Base-by-base conservation (phyloP, 37 sponge, comb jelly and placozoan species). In the Eunapius fragilis region DNA sequence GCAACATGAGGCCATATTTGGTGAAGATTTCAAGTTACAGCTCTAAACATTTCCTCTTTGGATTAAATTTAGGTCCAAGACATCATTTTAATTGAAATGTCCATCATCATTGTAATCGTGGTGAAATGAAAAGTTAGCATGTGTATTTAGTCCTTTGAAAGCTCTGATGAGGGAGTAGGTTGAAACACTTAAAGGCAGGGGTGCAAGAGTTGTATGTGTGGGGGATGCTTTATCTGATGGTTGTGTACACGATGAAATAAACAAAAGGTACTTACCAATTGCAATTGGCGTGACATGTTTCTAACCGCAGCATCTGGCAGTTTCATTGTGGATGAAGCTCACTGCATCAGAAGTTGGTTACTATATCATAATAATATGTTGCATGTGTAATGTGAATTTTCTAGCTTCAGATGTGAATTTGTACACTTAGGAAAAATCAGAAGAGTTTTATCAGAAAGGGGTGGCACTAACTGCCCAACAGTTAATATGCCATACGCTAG, bases 281-380 rank as follows among this genome's bases (percentile, higher is more conserved):
- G 7, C 27, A 26, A 50, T 12, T 79, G 80, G 80, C n/a, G 80
- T 50, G 80, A 79, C 23, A 79, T 50, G 27, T 12, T 79, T 7
- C 1, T 13, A 28, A 32, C 67, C 33, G 48, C 67, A 26, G 27
- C 41, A 79, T 13, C 23, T 79, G 22, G 67, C 26, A 26, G 80
- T 69, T 25, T 79, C 25, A 67, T 79, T 25, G 33, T 79, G 27
- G 80, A 79, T 79, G 80, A 79, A 50, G 80, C 80, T 28, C 80
- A 79, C 23, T 79, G 80, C 48, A 34, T 79, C n/a, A 37, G 3
- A 45, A 37, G 41, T n/a, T 78, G 77, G 77, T 41, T 41, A 41
- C n/a, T n/a, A 6, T 41, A 6, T 41, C 41, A n/a, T 41, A 3
- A 41, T 6, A 6, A 41, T 41, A 3, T 41, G 41, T 41, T 41